Base-by-base conservation (phyloP, 2,797 vertebrate species). In the Adrianichthys oophorus region DNA sequence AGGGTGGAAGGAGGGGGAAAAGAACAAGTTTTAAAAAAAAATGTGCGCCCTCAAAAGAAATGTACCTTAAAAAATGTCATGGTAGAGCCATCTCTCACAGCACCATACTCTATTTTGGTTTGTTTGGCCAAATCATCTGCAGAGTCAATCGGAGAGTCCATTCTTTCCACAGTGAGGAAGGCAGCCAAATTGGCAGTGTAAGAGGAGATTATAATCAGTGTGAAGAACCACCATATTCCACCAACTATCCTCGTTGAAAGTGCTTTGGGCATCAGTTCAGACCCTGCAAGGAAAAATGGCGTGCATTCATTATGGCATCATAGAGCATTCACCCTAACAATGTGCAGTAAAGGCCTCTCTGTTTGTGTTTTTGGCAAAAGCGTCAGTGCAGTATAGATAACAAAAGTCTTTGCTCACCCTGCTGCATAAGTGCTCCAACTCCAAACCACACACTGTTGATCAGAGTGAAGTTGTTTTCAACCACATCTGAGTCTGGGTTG, bases 211-310 rank as follows among this genome's bases (percentile, higher is more conserved):
- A 98, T 97, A 87, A 99, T 97, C 79, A 98, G 78, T n/a, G 96
- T 98, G 82, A 99, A 99, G 90, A 98, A 99, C 97, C 97, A 98
- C 97, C 97, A 99, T 86, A 98, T 99, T 62, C 96, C 97, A 82
- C 96, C 97, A 54, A 99, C 96, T 87, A 99, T 98, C 90, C 97
- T 94, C 41, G 97, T 98, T 15, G 97, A 99, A 67, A 98, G 94
- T 77, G 97, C 97, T 90, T 97, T 98, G 56, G 97, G 97, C 97
- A 98, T 98, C 86, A 98, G 89, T 83, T 99, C 97, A 46, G 97
- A 98, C 78, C 97, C 97, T 98, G 89, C 67, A 72, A 80, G 52
- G 65, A 6, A 48, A 42, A 47, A 47, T 12, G 10, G 10, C 10
- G 8, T 32, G 29, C 8, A 32, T 32, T 32, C 32, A 37, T 12